Conservation (phyloP, 2,797 vertebrate genomes). For the Rallus crepitans region DNA sequence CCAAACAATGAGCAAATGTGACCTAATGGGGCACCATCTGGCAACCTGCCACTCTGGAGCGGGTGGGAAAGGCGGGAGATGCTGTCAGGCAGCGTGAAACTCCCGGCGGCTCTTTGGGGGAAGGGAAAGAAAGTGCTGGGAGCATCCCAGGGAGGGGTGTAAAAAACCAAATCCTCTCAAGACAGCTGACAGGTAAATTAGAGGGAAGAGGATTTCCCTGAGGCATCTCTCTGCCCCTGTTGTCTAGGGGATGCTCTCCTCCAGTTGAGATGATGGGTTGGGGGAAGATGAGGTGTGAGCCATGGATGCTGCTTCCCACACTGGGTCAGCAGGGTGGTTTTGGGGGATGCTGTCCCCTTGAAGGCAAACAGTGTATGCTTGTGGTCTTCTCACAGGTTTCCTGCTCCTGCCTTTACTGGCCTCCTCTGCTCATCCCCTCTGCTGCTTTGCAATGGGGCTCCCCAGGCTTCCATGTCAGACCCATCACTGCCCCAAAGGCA, state of each 20-base stretch:
- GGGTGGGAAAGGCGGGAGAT: conserved; percentile 15
- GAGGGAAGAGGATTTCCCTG: not conserved
- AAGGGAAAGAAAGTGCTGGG: not conserved
- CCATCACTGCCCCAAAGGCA: not conserved
- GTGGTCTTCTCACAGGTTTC: not conserved
- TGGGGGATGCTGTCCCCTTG: not conserved
- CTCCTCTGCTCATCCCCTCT: not conserved
- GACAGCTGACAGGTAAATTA: not conserved
- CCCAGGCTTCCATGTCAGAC: not conserved
- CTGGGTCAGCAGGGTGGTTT: fast-evolving
- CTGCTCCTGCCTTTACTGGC: not conserved
- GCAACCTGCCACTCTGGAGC: conserved; percentile 51
- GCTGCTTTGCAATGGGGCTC: not conserved
- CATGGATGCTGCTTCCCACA: fast-evolving
- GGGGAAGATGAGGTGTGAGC: not conserved
- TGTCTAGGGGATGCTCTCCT: not conserved
- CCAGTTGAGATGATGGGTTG: not conserved
- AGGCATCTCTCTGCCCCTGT: not conserved
- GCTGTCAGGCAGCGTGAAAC: not conserved
- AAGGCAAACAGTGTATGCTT: not conserved
- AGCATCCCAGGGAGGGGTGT: not conserved
- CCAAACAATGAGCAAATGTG: conserved; percentile 73
- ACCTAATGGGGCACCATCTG: conserved; percentile 73
- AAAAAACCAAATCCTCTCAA: not conserved
- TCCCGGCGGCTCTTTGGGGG: not conserved